Evolutionary conservation across 2,797 vertebrate genomes (phyloP), one percentile per base, ranked within the genome.

Genomic region (Gobionotothen gibberifrons): DNA sequence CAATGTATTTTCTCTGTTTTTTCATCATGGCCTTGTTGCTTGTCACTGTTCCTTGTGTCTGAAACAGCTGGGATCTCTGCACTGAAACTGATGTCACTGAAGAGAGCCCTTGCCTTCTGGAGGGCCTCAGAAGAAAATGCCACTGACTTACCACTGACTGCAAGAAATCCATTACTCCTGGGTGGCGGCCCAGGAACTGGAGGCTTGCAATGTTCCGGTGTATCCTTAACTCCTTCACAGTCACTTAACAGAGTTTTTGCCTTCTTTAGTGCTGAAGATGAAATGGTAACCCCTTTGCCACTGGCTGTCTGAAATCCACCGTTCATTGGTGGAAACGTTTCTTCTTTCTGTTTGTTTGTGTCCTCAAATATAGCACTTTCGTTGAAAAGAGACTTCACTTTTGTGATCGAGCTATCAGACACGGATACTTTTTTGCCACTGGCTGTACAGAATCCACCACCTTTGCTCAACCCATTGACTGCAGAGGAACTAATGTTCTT

Each of bases 121-220:
- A 96, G 85, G 53, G 95, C 90, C 36, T 88, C 91, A 71, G 94
- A 75, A 64, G 96, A 96, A 69, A 96, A 49, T 0, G 72, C 56
- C 47, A 96, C 91, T 11, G 64, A 77, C 73, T 96, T 96, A 74
- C 92, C 95, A 85, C 93, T 94, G 85, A 95, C 95, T 69, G 95
- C 92, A 70, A 76, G 62, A 78, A 91, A 89, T 32, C 93, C 94
- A 84, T 88, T 82, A 77, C 40, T 75, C 13, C 39, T 55, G 2
- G 32, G 4, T 19, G 55, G 40, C 19, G 47, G 59, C 14, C 9
- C 16, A 53, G 26, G 46, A 55, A 43, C 17, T 15, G 63, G 9
- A 19, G 6, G 22, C 49, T 69, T 49, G 3, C 43, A 69, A 62
- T 22, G 16, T 11, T 40, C 32, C 44, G 62, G 58, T 36, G 61